Conservation (phyloP, 2,888 invertebrate genomes). For the Ophioninae sp. region DNA sequence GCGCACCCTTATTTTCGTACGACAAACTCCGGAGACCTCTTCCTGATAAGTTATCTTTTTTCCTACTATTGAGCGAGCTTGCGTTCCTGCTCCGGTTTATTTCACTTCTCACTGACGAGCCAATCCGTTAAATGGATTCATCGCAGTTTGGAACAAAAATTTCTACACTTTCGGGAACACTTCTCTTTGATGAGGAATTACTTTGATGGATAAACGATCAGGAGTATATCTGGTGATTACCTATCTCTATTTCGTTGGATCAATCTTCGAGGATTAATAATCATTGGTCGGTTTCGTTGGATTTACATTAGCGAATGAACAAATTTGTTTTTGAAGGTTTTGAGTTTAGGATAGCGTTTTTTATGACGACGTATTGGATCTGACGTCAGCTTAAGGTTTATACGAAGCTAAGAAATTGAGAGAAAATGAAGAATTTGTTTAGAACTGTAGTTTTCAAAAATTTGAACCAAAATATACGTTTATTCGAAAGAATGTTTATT, state of each 20-base stretch:
- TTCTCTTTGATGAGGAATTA: not conserved
- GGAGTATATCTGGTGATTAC: not conserved
- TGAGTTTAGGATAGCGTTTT: too few species aligned
- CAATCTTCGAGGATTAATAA: not conserved
- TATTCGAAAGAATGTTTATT: not conserved
- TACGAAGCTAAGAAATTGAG: not conserved
- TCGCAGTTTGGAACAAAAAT: slow-evolving; percentile 1
- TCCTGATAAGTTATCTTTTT: slow-evolving; percentile 32
- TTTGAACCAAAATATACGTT: not conserved
- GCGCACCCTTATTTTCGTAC: slow-evolving; percentile 39
- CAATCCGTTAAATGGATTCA: slow-evolving; percentile 9
- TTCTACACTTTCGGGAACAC: not conserved
- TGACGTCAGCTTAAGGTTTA: too few species aligned
- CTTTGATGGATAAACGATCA: not conserved
- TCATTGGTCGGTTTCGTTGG: too few species aligned
- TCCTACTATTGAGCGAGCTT: slow-evolving; percentile 5
- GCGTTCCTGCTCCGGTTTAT: not conserved
- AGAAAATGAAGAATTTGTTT: not conserved
- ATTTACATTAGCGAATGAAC: not conserved
- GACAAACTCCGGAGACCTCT: slow-evolving; percentile 40
- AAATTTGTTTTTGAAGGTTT: not conserved
- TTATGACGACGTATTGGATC: too few species aligned
- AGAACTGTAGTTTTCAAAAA: not conserved
- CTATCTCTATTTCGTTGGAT: not conserved
- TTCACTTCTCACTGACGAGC: slow-evolving; percentile 8